Evolutionary conservation across 2,888 invertebrate species (phyloP).

Genomic region (Harpalus rufipes): DNA sequence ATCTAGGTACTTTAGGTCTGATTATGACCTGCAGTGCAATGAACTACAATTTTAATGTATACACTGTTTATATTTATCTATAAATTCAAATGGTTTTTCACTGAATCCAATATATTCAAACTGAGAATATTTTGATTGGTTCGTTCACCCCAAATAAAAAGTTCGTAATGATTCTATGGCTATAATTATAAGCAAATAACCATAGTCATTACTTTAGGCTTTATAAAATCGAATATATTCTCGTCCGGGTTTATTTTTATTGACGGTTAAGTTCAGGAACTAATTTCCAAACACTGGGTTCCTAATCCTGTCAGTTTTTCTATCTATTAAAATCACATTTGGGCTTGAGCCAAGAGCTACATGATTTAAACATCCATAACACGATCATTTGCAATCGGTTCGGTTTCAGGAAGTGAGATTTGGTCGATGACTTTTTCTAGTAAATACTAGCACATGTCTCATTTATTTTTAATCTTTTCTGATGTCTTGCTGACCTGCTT

Average conservation of each 20-base stretch:
- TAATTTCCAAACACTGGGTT: conserved; percentile 5
- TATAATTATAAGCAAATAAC: neutral
- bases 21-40: too few relatives aligned
- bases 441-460: conserved; percentile 55
- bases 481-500: conserved; percentile 35
- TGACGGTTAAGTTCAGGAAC: conserved; percentile 55
- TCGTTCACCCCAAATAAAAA: neutral
- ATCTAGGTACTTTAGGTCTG: too few relatives aligned
- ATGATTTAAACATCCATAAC: conserved; percentile 47
- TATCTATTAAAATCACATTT: conserved; percentile 57
- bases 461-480: conserved; percentile 56
- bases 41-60: too few relatives aligned
- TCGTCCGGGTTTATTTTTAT: conserved; percentile 20
- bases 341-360: conserved; percentile 38
- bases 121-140: neutral
- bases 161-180: neutral
- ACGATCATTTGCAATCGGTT: conserved; percentile 56
- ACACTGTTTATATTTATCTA: too few relatives aligned
- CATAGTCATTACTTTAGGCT: neutral
- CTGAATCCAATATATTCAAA: neutral
- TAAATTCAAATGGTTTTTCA: neutral
- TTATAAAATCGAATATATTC: neutral
- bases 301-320: conserved; percentile 35
- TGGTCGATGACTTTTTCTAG: conserved; percentile 26
- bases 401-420: conserved; percentile 48